Conservation (phyloP, 2,888 invertebrate species). For the Fragum whitleyi region DNA sequence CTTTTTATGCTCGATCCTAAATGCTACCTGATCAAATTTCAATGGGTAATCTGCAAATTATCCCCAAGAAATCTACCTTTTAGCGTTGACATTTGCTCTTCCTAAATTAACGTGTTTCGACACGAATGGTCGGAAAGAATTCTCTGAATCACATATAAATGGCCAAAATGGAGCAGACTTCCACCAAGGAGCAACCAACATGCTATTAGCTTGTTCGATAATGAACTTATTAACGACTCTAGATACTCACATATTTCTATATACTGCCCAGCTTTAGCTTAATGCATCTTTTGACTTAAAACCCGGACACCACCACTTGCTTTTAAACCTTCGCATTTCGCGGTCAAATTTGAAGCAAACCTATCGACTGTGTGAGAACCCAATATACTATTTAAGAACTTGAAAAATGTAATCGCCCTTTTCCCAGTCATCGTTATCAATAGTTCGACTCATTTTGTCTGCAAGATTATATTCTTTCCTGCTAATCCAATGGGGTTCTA, state of each 20-base stretch:
- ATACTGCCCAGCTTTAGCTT: neutral
- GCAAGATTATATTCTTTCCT: conserved; percentile 15
- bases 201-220: conserved; percentile 10
- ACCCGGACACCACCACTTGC: conserved; percentile 29
- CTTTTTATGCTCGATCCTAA: conserved; percentile 9
- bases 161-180: conserved; percentile 34
- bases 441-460: conserved; percentile 26
- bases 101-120: conserved; percentile 4
- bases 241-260: conserved; percentile 25
- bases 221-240: conserved; percentile 14
- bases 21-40: conserved; percentile 34
- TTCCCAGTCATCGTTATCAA: conserved; percentile 25
- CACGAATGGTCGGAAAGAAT: neutral
- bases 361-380: conserved; percentile 25
- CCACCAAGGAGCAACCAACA: conserved; percentile 39
- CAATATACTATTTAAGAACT: conserved; percentile 16
- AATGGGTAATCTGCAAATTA: conserved; percentile 30
- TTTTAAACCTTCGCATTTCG: conserved; percentile 34
- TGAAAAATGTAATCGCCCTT: neutral
- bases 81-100: conserved; percentile 15
- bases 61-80: conserved; percentile 19
- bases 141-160: neutral
- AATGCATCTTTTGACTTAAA: conserved; percentile 23
- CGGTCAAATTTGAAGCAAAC: conserved; percentile 26
- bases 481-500: conserved; percentile 25